A percentile compares a stretch with the other conserved stretches of the same genome.
Evolutionary conservation across 2,113 vertebrate genomes (phyloP).

Genomic region (Meleagris gallopavo): DNA sequence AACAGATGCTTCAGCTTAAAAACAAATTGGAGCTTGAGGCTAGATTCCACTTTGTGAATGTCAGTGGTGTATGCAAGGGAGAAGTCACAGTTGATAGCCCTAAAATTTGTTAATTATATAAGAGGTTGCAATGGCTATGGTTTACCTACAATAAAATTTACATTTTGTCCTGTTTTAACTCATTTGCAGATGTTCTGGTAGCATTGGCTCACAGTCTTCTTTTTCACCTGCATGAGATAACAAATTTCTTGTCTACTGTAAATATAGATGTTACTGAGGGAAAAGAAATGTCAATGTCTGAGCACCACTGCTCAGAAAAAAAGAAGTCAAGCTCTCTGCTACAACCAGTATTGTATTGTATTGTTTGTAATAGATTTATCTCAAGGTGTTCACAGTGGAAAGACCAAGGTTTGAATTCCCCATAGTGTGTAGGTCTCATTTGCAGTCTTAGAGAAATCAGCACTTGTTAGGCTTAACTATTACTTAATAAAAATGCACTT

Average conservation of each 20-base stretch:
- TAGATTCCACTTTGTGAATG: neutral
- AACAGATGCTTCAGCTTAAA: neutral
- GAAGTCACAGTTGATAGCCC: neutral
- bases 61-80: neutral
- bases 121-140: neutral
- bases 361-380: neutral
- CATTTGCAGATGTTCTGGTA: neutral
- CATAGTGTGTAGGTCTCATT: neutral
- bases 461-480: neutral
- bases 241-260: neutral
- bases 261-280: neutral
- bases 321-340: neutral
- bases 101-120: neutral
- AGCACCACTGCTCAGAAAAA: neutral
- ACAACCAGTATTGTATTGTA: neutral
- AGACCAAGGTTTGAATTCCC: neutral
- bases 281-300: neutral
- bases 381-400: neutral
- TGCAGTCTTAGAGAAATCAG: neutral
- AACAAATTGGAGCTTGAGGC: neutral
- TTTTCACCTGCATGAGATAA: neutral
- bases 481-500: neutral
- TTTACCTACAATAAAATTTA: neutral
- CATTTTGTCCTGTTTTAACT: neutral
- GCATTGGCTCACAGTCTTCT: neutral